Percentiles rank a stretch among this genome's conserved stretches.
Conservation (phyloP, 2,888 invertebrate genomes). For the Zaprionus obscuricornis region DNA sequence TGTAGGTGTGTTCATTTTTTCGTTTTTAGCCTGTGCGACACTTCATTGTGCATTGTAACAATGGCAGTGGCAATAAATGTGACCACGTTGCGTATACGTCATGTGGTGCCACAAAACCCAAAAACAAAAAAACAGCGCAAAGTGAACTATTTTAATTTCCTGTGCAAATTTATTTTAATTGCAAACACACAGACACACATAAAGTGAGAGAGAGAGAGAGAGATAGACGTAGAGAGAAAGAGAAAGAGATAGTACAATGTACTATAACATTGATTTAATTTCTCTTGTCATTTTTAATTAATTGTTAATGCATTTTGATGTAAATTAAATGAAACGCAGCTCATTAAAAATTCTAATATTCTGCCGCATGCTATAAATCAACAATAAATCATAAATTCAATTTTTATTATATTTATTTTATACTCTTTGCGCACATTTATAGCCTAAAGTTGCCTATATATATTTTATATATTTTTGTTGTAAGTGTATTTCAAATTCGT, state of each 20-base stretch:
- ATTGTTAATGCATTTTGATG: conserved; percentile 59
- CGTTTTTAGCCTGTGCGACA: too few relatives aligned
- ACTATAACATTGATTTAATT: conserved; percentile 41
- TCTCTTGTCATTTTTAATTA: conserved; percentile 56
- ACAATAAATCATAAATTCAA: too few relatives aligned
- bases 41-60: conserved; percentile 2
- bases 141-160: conserved; percentile 54
- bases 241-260: neutral
- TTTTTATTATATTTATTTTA: too few relatives aligned
- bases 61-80: conserved; percentile 52
- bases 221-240: neutral
- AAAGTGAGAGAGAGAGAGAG: neutral
- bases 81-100: conserved; percentile 73
- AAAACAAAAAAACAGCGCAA: conserved; percentile 11
- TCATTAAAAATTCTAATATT: conserved; percentile 44
- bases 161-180: conserved; percentile 65
- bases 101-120: conserved; percentile 50
- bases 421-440: too few relatives aligned
- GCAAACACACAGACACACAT: conserved; percentile 34
- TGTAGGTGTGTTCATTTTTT: too few relatives aligned
- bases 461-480: neutral
- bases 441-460: neutral
- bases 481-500: neutral
- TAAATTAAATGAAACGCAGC: conserved; percentile 44
- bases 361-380: conserved; percentile 8